Evolutionary conservation across 2,888 invertebrate species (phyloP), one percentile per base, ranked within the genome.

Genomic region (Campopleginae sp.): DNA sequence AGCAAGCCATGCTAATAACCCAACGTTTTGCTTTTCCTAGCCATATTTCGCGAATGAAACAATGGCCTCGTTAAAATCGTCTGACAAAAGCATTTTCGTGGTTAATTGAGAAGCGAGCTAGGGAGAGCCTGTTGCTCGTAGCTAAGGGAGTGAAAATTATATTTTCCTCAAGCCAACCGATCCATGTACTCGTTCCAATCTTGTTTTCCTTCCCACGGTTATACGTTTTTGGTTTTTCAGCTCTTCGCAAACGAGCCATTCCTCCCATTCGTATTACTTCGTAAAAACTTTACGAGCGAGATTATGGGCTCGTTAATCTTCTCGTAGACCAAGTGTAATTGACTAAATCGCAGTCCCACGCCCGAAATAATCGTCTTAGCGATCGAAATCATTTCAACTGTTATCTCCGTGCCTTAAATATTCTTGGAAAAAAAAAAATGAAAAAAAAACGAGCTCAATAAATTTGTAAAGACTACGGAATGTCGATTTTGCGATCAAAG

Each of bases 31-130:
- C 70, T 82, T 84, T 80, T 82, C 82, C 17, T 42, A 46, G 51
- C 27, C 75, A 66, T 80, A 46, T 58, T 80, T 46, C 66, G 63
- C 54, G 19, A 44, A 72, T 44, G 71, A 87, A 88, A 91, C 90
- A 91, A 91, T 89, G 82, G 88, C 79, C 88, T 89, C 89, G 86
- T 91, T 89, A 89, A 84, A 90, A 89, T 89, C 82, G 86, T 89
- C 88, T 86, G 89, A 90, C 89, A 87, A 88, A 88, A 76, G 80
- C 89, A 88, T 90, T 90, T 89, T 88, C 87, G 82, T 82, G 86
- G 86, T 87, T 88, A 88, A 88, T 88, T 87, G 86, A 84, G 75
- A 72, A 80, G 51, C 82, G 61, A 66, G 80, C 65, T 27, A 63
- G 58, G 71, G 48, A 42, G 66, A 42, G 66, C 71, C 76, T 76